Base-by-base conservation (phyloP, 2,797 vertebrate genomes). In the Balearica regulorum region DNA sequence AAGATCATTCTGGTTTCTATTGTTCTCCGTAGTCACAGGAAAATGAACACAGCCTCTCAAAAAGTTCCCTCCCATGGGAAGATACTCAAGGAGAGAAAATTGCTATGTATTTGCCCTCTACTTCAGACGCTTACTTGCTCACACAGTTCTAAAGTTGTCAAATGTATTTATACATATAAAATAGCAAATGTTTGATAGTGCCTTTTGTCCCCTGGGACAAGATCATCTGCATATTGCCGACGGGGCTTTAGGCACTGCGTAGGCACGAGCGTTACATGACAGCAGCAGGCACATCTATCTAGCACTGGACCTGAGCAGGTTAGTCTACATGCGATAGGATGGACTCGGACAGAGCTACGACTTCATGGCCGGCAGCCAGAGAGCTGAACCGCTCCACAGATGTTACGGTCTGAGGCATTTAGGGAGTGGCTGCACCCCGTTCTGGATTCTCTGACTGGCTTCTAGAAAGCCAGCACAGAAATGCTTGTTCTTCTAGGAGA, bases 81-180 rank as follows among this genome's bases (percentile, higher is more conserved):
- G 94, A 83, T 83, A 90, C 80, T 96, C 96, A 96, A 97, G 96
- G 95, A 96, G 95, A 95, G 94, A 96, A 96, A 97, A 96, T 96
- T 96, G 91, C 94, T 93, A 49, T 96, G 92, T 96, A 96, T 97
- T 96, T 97, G 95, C 92, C 96, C 95, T 94, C 81, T 96, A 93
- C 96, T 96, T 92, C 92, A 96, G 92, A 95, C 61, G 61, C 60
- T 93, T 90, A 94, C 89, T 94, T 91, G 77, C 93, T 95, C 86
- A 68, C 75, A 89, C 41, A 71, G 83, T 95, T 97, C 95, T 94
- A n/a, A 95, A 95, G 96, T 94, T 90, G 92, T 96, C 93, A 95
- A 92, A 90, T 39, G 88, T 95, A 94, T 94, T 95, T 95, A 95
- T 95, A 93, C 95, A 95, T 89, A 91, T 68, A 89, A 92, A 96